phyloP scores from a whole-genome alignment of 2,888 invertebrate genomes.

The Portevinia maculata region DNA sequence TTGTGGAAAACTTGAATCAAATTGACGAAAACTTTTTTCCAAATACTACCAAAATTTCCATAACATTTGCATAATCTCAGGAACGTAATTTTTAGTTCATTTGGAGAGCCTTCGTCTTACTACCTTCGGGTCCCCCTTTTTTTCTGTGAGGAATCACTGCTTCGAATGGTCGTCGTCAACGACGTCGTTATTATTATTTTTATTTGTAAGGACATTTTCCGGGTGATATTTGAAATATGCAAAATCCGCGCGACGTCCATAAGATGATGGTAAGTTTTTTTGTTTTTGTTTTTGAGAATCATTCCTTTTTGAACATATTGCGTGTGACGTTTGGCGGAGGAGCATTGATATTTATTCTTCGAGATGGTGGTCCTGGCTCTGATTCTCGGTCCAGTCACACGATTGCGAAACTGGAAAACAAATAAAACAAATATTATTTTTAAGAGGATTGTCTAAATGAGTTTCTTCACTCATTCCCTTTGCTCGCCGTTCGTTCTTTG shows the following conservation, averaged over 20 bases:
- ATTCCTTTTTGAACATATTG: constrained; percentile 55
- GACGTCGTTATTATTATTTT: constrained; percentile 64
- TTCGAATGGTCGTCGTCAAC: constrained; percentile 6
- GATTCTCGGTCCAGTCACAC: constrained; percentile 48
- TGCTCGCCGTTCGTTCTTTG: constrained; percentile 33
- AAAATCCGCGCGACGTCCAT: constrained; percentile 50
- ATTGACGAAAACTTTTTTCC: constrained; percentile 53
- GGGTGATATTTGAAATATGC: constrained; percentile 74
- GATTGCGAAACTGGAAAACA: constrained; percentile 62
- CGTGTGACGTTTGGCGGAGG: constrained; percentile 54
- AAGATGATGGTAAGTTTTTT: constrained; percentile 55
- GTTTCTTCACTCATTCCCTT: constrained; percentile 62
- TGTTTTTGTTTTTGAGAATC: constrained; percentile 31
- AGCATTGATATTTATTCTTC: not conserved
- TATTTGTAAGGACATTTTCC: constrained; percentile 70
- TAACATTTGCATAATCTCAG: constrained; percentile 72
- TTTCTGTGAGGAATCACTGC: not conserved
- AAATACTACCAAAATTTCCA: constrained; percentile 71
- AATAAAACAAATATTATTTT: constrained; percentile 74
- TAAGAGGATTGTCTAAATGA: constrained; percentile 75
- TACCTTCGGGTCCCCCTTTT: constrained; percentile 1
- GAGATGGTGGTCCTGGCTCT: not conserved
- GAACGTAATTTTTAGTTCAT: constrained; percentile 74
- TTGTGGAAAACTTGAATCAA: constrained; percentile 51
- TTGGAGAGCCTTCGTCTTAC: constrained; percentile 25